Conservation (phyloP, 1,140 invertebrate genomes). For the Gryon sp. region DNA sequence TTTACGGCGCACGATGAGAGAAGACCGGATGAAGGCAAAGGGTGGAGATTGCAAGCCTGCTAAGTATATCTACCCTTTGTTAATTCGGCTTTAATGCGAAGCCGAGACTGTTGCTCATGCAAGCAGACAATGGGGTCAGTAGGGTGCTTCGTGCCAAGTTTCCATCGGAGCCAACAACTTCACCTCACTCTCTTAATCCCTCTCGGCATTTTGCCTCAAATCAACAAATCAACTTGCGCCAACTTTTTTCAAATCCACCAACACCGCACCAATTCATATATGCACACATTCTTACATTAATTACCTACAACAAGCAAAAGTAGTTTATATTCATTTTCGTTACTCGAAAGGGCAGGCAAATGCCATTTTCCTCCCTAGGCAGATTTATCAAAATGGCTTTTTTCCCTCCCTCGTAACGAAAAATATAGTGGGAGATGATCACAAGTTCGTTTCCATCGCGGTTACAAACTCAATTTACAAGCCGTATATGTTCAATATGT, state of each 20-base stretch:
- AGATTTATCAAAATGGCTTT: too few relatives aligned
- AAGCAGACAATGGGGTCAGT: slow-evolving; percentile 73
- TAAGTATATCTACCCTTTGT: slow-evolving; percentile 73
- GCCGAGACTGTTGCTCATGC: slow-evolving; percentile 64
- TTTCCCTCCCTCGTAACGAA: too few relatives aligned
- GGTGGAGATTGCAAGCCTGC: slow-evolving; percentile 54
- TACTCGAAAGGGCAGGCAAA: too few relatives aligned
- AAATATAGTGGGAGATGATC: too few relatives aligned
- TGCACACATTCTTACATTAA: too few relatives aligned
- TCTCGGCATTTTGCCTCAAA: slow-evolving; percentile 33
- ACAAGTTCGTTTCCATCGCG: too few relatives aligned
- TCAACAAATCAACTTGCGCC: slow-evolving; percentile 17
- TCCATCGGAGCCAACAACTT: slow-evolving; percentile 72
- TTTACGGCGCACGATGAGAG: slow-evolving; percentile 46
- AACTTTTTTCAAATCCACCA: background rate
- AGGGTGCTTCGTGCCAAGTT: slow-evolving; percentile 73
- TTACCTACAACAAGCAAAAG: too few relatives aligned
- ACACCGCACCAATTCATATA: too few relatives aligned
- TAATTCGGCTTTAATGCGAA: slow-evolving; percentile 73
- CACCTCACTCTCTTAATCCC: slow-evolving; percentile 61
- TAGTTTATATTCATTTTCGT: too few relatives aligned
- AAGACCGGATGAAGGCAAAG: slow-evolving; percentile 50
- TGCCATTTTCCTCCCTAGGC: too few relatives aligned
- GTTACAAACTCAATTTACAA: too few relatives aligned
- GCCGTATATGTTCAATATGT: too few relatives aligned